Conservation (phyloP, 2,113 vertebrate species). For the Scomber japonicus region DNA sequence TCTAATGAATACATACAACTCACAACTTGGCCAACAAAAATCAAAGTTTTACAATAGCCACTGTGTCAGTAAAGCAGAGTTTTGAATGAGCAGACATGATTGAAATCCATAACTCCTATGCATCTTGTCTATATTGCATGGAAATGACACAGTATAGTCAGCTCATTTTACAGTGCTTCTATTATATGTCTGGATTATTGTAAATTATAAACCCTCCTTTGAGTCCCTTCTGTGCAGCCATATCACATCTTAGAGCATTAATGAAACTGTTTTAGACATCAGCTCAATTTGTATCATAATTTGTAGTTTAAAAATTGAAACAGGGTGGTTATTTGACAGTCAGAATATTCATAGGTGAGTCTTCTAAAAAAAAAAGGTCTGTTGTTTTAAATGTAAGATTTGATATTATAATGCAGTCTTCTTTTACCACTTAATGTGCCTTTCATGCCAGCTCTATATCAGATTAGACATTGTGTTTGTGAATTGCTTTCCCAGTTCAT, state of each 20-base stretch:
- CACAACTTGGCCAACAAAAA: slow-evolving; percentile 9
- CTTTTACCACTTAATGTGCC: too few relatives aligned
- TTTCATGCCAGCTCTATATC: too few relatives aligned
- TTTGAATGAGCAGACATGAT: background rate
- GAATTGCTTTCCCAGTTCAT: background rate
- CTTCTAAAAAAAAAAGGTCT: background rate
- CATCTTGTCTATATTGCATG: background rate
- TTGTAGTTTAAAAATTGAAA: background rate
- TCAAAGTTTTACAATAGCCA: background rate
- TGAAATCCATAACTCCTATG: background rate
- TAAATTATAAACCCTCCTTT: background rate
- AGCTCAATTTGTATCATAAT: background rate
- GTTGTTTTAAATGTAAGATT: background rate
- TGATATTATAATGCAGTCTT: background rate
- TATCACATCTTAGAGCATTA: background rate
- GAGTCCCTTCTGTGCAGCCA: background rate
- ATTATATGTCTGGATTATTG: too few relatives aligned
- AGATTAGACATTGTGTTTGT: background rate
- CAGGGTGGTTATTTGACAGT: too few relatives aligned
- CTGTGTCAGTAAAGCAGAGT: background rate
- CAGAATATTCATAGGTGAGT: background rate
- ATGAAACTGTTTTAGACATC: background rate
- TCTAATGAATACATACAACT: background rate
- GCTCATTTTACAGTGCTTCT: too few relatives aligned
- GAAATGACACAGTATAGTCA: background rate